Percentiles rank a stretch among this genome's conserved stretches.
Evolutionary conservation across 2,888 invertebrate species (phyloP).

Genomic region (Ceriagrion tenellum): DNA sequence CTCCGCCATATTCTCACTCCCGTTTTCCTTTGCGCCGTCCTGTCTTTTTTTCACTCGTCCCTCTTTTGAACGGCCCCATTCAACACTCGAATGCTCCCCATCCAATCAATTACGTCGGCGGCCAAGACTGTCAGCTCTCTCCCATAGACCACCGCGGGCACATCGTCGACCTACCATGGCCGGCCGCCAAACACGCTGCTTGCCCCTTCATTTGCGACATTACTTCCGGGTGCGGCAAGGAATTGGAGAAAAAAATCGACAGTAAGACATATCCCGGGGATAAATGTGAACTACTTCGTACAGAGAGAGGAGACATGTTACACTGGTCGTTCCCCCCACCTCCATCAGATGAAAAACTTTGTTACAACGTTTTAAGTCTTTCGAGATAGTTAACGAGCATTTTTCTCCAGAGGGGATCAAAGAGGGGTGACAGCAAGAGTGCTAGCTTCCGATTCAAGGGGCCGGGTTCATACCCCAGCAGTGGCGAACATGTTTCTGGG

Average conservation of each 20-base stretch:
- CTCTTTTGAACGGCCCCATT: neutral
- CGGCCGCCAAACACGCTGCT: neutral
- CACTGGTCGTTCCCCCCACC: too few relatives aligned
- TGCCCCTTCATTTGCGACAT: neutral
- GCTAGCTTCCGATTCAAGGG: too few relatives aligned
- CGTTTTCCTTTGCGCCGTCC: neutral
- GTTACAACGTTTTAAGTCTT: too few relatives aligned
- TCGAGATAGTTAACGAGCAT: too few relatives aligned
- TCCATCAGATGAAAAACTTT: too few relatives aligned
- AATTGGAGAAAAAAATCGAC: neutral
- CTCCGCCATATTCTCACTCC: neutral
- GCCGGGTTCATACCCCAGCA: too few relatives aligned
- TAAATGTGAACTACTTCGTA: neutral
- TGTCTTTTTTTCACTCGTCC: neutral
- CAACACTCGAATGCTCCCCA: conserved; percentile 21
- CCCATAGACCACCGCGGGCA: conserved; percentile 24
- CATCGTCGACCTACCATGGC: neutral
- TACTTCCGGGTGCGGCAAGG: neutral
- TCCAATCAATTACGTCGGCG: neutral
- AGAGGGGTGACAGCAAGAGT: too few relatives aligned
- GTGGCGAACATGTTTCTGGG: too few relatives aligned
- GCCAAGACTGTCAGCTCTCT: neutral
- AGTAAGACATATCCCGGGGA: neutral
- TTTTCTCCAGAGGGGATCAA: too few relatives aligned
- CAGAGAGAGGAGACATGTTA: too few relatives aligned